Evolutionary conservation across 2,113 vertebrate species (phyloP).

Genomic region (Rutilus rutilus): DNA sequence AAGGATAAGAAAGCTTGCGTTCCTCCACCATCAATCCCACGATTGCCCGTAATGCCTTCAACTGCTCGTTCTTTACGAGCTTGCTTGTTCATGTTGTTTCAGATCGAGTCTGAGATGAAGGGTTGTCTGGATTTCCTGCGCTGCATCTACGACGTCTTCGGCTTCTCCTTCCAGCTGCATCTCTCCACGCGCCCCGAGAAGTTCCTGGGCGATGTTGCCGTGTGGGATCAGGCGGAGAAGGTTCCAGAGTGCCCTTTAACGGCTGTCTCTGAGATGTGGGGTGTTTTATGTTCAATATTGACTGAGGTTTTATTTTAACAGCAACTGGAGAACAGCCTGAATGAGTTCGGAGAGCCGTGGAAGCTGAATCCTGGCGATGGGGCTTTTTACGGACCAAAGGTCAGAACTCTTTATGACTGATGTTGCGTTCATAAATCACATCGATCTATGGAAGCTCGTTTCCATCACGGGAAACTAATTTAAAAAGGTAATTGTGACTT

Average conservation of each 20-base stretch:
- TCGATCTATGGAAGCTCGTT: no score
- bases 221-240: constrained; percentile 93
- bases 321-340: constrained; percentile 92
- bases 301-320: constrained; percentile 59
- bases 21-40: not conserved
- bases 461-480: no score
- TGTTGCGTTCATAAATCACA: not conserved
- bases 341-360: constrained; percentile 91
- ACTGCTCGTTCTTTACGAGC: not conserved
- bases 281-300: not conserved
- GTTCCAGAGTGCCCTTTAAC: constrained; percentile 63
- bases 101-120: constrained; percentile 92
- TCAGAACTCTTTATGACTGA: constrained; percentile 58
- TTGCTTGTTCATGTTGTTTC: constrained; percentile 49
- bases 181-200: constrained; percentile 92
- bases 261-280: not conserved
- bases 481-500: no score
- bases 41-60: no score
- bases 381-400: constrained; percentile 97
- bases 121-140: constrained; percentile 90
- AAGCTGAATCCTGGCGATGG: constrained; percentile 89
- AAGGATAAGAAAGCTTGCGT: not conserved
- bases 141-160: constrained; percentile 87
- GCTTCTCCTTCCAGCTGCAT: constrained; percentile 91
- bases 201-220: constrained; percentile 84